Evolutionary conservation across 2,888 invertebrate genomes (phyloP), one percentile per base, ranked within the genome.

Genomic region (Microplitis deprimator): DNA sequence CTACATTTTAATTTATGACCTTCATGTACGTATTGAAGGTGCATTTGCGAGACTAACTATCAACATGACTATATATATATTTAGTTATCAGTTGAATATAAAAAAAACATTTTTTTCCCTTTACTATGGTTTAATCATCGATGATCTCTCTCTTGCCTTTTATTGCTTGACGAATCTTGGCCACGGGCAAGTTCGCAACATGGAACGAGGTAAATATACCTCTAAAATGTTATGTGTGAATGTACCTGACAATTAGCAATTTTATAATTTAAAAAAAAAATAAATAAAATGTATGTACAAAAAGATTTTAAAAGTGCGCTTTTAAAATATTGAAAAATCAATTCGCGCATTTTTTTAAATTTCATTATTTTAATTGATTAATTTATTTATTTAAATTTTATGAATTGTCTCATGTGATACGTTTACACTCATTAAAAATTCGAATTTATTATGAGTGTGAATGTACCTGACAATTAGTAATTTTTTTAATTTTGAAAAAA

Each of bases 121-220:
- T 74, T 77, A 60, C 68, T 61, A 77, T 71, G 68, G 67, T 67
- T 69, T 67, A 71, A 79, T 80, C 71, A 81, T 80, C 82, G 77
- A 83, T 82, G 84, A 83, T 81, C 84, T 82, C 80, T 84, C 81
- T 78, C 78, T 80, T 82, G 50, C 50, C 50, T 13, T 50, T 50
- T 50, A 50, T 82, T 68, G 60, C 73, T 79, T 76, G 67, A 61
- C 41, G 75, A 75, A 80, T 72, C 79, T 83, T 82, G 86, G 84
- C 81, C 82, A 79, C 82, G 84, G 81, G 80, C 83, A 85, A 89
- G 89, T 89, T 85, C 77, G 87, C 87, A 81, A 87, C 86, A 83
- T 89, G 89, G 89, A 88, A 86, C 82, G 85, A 87, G 89, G 89
- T 89, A 88, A 88, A 86, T 88, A 88, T 85, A 72, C 76, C 69